These are phyloP conservation scores for Rhopilema esculentum DNA, from an alignment of 30 jellyfish, hydroid and myxozoan species.

Conservation along the genomic window DNA sequence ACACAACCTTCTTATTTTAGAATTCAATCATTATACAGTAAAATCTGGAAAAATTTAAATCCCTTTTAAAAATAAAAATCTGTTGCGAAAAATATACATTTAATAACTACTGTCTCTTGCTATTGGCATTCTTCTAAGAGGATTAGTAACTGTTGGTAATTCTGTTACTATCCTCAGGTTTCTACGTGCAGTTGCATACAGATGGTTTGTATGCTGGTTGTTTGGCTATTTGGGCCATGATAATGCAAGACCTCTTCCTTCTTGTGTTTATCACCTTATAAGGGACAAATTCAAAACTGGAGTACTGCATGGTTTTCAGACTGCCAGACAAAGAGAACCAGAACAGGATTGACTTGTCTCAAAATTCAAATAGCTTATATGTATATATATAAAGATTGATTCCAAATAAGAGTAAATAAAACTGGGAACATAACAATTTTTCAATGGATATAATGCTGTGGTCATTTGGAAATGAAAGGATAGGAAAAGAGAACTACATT, in stretches of 20 bases:
- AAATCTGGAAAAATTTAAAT: neutral
- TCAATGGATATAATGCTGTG: neutral
- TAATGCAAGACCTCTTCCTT: constrained; percentile 31
- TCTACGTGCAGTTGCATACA: constrained; percentile 47
- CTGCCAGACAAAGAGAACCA: constrained; percentile 9
- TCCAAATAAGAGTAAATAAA: neutral
- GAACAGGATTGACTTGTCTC: neutral
- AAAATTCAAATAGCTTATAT: neutral
- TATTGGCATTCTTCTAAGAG: neutral
- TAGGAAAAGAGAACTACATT: neutral
- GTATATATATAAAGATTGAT: neutral
- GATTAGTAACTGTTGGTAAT: neutral
- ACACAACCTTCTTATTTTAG: neutral
- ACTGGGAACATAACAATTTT: neutral
- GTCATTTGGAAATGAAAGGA: neutral
- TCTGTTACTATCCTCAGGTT: neutral
- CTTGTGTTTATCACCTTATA: constrained; percentile 40
- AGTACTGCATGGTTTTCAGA: constrained; percentile 1
- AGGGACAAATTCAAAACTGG: constrained; percentile 6
- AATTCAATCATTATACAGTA: neutral
- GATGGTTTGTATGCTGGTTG: constrained; percentile 48
- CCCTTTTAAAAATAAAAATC: neutral
- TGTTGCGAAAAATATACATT: neutral
- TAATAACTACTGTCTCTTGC: neutral
- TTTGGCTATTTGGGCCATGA: constrained; percentile 32